phyloP scores from a whole-genome alignment of 2,113 vertebrate genomes.

The Lophura nycthemera region DNA sequence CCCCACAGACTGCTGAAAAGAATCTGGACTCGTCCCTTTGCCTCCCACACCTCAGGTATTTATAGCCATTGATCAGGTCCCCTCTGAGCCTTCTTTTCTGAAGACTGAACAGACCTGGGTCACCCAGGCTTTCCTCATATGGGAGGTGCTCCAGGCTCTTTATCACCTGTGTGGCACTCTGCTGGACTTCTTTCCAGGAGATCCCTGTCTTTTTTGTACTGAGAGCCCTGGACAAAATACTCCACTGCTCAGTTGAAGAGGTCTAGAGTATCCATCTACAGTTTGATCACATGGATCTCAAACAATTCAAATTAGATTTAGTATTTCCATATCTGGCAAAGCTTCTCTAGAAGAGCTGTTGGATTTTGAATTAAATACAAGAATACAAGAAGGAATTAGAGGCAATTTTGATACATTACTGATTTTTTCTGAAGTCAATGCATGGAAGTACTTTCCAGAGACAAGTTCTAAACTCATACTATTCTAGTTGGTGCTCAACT shows the following conservation, averaged over 20 bases:
- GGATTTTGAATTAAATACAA: background rate
- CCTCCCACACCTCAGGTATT: no score
- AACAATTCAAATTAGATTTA: background rate
- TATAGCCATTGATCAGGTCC: no score
- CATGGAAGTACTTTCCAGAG: background rate
- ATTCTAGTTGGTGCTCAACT: background rate
- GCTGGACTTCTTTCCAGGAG: no score
- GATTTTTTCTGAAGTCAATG: background rate
- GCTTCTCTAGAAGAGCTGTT: background rate
- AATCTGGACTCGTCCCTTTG: no score
- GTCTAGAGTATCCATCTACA: background rate
- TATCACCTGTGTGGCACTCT: no score
- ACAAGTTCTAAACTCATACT: background rate
- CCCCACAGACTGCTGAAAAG: no score
- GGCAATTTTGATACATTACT: background rate
- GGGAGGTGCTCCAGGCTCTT: no score
- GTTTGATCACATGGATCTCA: background rate
- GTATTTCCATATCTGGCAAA: background rate
- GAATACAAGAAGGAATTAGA: background rate
- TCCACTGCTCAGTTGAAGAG: background rate
- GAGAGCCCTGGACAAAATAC: no score
- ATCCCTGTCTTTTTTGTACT: no score
- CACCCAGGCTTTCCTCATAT: no score
- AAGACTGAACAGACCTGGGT: no score
- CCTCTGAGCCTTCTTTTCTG: no score